Base-by-base conservation (phyloP, 2,888 invertebrate species). In the Folsomia manolachei region DNA sequence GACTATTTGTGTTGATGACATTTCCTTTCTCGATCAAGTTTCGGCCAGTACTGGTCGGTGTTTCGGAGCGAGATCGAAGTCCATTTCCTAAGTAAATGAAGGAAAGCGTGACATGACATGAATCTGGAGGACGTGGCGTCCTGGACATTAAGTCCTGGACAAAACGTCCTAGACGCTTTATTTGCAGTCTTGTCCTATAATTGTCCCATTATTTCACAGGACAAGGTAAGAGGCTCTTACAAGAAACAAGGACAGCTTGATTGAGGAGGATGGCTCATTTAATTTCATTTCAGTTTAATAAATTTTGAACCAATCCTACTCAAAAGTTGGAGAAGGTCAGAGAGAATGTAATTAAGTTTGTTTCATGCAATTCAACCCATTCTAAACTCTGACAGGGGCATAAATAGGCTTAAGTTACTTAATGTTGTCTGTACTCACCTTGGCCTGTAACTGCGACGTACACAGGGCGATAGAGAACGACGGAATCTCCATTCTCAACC, bases 381-480 rank as follows among this genome's bases (percentile, higher is more conserved):
- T n/a, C n/a, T n/a, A n/a, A n/a, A n/a, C n/a, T n/a, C n/a, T n/a
- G n/a, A n/a, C n/a, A n/a, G n/a, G n/a, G n/a, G n/a, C n/a, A n/a
- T n/a, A n/a, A n/a, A n/a, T 23, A n/a, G 18, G 63, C 7, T 63
- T 18, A 63, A 63, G 14, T 63, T 27, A 25, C 7, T 27, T 27
- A 27, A 7, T 27, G 9, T 11, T 64, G n/a, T 21, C 26, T 64
- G 11, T 27, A 27, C 60, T 27, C n/a, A 69, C 71, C 71, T 71
- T 70, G 73, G 24, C 75, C 69, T 65, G 75, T 69, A 11, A 79
- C 77, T 25, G 77, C 75, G 64, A 78, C 62, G 82, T 89, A 89
- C 53, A 89, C 86, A 1, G 89, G 89, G 75, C 89, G 86, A 84
- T 90, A 91, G 63, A 91, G 71, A 56, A 90, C 87, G 51, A 89